These are phyloP conservation scores for Aphaenogaster ashmeadi DNA, from an alignment of 1,140 invertebrate genomes.

Conservation along the genomic window DNA sequence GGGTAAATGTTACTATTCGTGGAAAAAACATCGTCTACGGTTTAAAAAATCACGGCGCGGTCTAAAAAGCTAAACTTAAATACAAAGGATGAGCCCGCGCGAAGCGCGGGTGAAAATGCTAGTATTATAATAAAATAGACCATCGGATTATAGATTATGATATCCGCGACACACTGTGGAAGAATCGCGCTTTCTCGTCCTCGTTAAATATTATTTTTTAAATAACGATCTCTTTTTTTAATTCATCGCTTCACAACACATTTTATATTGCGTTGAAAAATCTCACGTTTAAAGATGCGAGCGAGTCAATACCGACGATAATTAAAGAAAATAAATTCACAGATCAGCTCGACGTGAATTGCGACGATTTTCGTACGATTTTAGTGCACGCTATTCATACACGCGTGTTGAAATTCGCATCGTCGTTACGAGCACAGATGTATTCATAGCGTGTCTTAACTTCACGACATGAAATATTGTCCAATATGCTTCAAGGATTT, in stretches of 20 bases:
- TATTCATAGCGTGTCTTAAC: slow-evolving; percentile 39
- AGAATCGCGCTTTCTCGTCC: background rate
- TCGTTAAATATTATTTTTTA: background rate
- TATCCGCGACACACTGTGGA: background rate
- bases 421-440: background rate
- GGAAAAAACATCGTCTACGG: no score
- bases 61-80: no score
- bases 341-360: no score
- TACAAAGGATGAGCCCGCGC: no score
- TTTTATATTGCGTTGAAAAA: background rate
- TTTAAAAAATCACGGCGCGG: no score
- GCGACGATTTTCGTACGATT: background rate
- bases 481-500: slow-evolving; percentile 42
- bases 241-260: background rate
- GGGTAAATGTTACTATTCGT: no score
- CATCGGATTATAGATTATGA: background rate
- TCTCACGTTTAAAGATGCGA: background rate
- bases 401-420: slow-evolving; percentile 17
- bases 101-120: no score
- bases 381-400: background rate
- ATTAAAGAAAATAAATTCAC: slow-evolving; percentile 6
- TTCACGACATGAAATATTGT: slow-evolving; percentile 27
- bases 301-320: background rate
- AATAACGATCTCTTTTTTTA: slow-evolving; percentile 17
- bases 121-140: background rate